Evolutionary conservation across 2,113 vertebrate species (phyloP).

Genomic region (Notothenia rossii): DNA sequence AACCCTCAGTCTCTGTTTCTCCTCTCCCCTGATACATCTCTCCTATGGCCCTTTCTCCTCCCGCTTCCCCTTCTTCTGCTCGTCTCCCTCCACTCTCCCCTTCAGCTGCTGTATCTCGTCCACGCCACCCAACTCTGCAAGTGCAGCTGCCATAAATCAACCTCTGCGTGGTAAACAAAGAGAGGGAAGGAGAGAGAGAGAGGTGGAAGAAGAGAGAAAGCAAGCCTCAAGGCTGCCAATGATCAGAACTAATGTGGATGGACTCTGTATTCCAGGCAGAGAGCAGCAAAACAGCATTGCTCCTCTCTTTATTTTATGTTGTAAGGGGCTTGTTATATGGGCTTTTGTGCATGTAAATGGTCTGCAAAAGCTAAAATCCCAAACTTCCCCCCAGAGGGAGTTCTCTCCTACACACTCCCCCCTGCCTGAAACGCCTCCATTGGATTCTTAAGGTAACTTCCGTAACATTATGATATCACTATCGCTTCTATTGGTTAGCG

Average conservation of each 20-base stretch:
- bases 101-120: constrained; percentile 76
- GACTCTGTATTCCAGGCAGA: constrained; percentile 72
- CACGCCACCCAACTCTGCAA: constrained; percentile 79
- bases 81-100: constrained; percentile 44
- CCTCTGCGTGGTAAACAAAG: constrained; percentile 78
- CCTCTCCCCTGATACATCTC: constrained; percentile 44
- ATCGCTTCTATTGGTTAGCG: no score
- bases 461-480: no score
- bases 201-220: constrained; percentile 33
- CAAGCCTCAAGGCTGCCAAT: constrained; percentile 70
- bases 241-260: constrained; percentile 81
- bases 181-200: constrained; percentile 48
- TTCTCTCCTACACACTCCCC: no score
- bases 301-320: constrained; percentile 30
- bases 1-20: constrained; percentile 32
- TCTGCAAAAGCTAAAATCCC: no score
- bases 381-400: no score
- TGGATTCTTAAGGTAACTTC: no score
- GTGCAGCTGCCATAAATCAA: constrained; percentile 80
- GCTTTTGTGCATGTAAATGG: no score
- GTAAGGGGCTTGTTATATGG: no score
- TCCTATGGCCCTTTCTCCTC: constrained; percentile 56
- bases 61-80: constrained; percentile 32
- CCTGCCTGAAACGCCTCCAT: no score
- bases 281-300: constrained; percentile 50